Evolutionary conservation across 2,113 vertebrate species (phyloP), one percentile per base, ranked within the genome.

Genomic region (Coryphaenoides rupestris): DNA sequence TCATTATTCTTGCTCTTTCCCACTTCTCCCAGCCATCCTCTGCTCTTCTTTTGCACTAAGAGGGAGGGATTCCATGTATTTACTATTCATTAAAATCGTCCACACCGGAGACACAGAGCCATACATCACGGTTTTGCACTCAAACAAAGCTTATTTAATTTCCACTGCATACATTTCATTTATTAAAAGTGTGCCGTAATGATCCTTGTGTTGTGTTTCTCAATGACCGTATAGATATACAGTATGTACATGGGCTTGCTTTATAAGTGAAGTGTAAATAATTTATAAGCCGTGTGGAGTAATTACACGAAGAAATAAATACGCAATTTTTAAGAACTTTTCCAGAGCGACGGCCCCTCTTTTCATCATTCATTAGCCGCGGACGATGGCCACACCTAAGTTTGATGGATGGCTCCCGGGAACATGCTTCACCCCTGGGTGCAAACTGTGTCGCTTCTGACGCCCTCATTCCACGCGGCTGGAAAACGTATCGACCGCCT

Each of bases 181-280:
- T 55, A 24, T 21, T 67, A 52, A 49, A 22, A 1, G 21, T 65
- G 62, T 62, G 22, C 62, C 60, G 71, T 65, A 56, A 60, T 76
- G 71, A 83, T 26, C 6, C 79, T 80, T 81, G 78, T 75, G 69
- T 80, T 81, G 78, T 75, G 69, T 73, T 22, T 70, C 62, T 46
- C n/a, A 26, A 28, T 80, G 70, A 76, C 65, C 60, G 55, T 55
- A 46, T 21, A n/a, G 26, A 56, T n/a, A n/a, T n/a, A n/a, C n/a
- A n/a, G n/a, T n/a, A n/a, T n/a, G 17, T 50, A 14, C 73, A 65
- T 73, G 75, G 61, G 55, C 21, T 73, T 60, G 55, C 61, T 66
- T 62, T 78, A 82, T 50, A 40, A 9, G 80, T 87, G 78, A 76
- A 83, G 63, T 82, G 72, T 84, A 84, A 21, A 86, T 81, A 73